Evolutionary conservation across 2,113 vertebrate species (phyloP), one percentile per base, ranked within the genome.

Genomic region (Sitta europaea): DNA sequence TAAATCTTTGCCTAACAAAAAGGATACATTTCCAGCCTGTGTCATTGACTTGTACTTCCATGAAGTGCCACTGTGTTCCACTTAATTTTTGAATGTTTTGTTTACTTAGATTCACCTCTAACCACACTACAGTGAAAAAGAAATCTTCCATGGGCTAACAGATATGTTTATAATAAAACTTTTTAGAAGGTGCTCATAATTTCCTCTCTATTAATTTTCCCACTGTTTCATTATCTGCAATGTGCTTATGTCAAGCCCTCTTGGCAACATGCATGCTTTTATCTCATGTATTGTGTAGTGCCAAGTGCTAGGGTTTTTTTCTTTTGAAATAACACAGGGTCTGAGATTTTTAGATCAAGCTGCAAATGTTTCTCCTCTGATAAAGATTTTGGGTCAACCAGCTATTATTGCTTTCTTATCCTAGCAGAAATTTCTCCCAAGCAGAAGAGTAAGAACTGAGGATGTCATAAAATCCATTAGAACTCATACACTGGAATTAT

Each of bases 321-420:
- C 62, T 86, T 86, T 72, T 79, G 66, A 89, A 96, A 88, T 85
- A 76, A 90, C 42, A 78, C 2, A 22, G 71, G 10, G 22, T 53
- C 87, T 73, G 38, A 90, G 77, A 91, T 53, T 68, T 96, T 91
- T 75, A 78, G 73, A 94, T 97, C 84, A 81, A 84, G 38, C 73
- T 50, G 48, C 28, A 85, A 85, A 63, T 88, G 27, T 75, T 95
- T 92, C 24, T 94, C 67, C 42, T 89, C 66, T 90, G 74, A 92
- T 95, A 87, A 91, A 89, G 54, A 84, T 94, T 92, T 95, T 87
- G 38, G 28, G 81, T 86, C 54, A 82, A 65, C 54, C 13, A 87
- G 45, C 29, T 80, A 59, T 88, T 89, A 89, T 53, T 91, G 14
- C 61, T 45, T 82, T 91, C 47, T 72, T 85, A 70, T 61, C 16